Evolutionary conservation across 2,113 vertebrate species (phyloP).

Genomic region (Zosterops japonicus): DNA sequence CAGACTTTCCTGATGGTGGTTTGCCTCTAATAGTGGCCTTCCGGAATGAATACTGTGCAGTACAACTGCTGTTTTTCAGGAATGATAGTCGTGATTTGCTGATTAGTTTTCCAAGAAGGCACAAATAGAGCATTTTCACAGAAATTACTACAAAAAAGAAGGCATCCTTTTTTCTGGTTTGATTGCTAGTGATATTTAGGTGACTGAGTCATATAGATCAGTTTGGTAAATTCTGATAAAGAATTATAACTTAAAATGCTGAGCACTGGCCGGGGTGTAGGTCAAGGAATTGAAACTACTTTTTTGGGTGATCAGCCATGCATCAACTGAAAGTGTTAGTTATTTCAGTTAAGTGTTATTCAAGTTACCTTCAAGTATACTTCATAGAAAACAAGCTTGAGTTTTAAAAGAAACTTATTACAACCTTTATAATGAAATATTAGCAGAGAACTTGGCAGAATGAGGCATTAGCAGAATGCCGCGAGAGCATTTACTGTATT

Average conservation of each 20-base stretch:
- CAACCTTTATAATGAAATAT: background rate
- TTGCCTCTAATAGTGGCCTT: background rate
- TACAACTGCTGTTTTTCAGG: background rate
- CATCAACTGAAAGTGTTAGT: background rate
- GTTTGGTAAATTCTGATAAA: background rate
- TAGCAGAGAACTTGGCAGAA: background rate
- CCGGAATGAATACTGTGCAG: background rate
- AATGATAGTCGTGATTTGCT: background rate
- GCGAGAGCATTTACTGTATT: background rate
- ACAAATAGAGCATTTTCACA: background rate
- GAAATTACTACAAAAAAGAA: background rate
- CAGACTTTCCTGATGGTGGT: background rate
- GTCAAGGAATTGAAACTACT: background rate
- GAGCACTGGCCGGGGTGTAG: background rate
- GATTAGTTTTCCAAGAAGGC: background rate
- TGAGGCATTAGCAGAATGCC: background rate
- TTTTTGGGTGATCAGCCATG: background rate
- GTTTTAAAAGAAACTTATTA: background rate
- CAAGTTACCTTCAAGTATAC: background rate
- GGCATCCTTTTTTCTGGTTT: background rate
- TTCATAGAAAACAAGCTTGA: background rate
- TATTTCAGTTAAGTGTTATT: background rate
- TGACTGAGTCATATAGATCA: background rate
- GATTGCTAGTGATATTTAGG: background rate
- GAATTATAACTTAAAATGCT: background rate